Base-by-base conservation (phyloP, 53 echinoderm and acorn worm genomes). In the Paracentrotus lividus region DNA sequence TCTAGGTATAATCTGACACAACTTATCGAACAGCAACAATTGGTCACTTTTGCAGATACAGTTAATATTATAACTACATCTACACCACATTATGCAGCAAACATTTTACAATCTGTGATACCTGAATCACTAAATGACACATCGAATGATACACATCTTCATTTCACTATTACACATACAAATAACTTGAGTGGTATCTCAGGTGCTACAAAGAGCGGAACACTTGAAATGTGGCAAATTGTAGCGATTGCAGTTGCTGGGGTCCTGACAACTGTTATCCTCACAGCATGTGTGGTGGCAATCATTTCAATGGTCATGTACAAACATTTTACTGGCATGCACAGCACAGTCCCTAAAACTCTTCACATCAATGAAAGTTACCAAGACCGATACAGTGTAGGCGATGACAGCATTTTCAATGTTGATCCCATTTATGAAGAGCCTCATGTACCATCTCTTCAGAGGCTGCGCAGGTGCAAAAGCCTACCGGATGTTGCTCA, bases 221-320 rank as follows among this genome's bases (percentile, higher is more conserved):
- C 21, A 18, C 49, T 81, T 9, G 47, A 59, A 56, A 64, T 26
- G 43, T 89, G 89, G 89, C 89, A 89, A 64, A 89, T 61, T 65
- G 21, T 89, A 27, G 15, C 27, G 23, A 44, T 61, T 23, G 21
- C 89, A 42, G 89, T 65, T 61, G 26, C 89, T 15, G 89, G 60
- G 13, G 58, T 58, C 10, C 13, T 89, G 43, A 43, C 26, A 64
- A 65, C 64, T n/a, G 44, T 89, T 13, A 23, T 89, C 27, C 60
- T 44, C 31, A 59, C 64, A 44, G 64, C 64, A 42, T 89, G 89
- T 34, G 27, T 64, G 8, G 64, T 89, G 55, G 16, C 57, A 87
- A 45, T 54, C 56, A 5, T 81, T 33, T 54, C 87, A 52, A 57
- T 57, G 54, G 55, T 0, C 21, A 87, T 56, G 56, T 87, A 56